Evolutionary conservation across 1,140 invertebrate species (phyloP).

Genomic region (Cydia fagiglandana): DNA sequence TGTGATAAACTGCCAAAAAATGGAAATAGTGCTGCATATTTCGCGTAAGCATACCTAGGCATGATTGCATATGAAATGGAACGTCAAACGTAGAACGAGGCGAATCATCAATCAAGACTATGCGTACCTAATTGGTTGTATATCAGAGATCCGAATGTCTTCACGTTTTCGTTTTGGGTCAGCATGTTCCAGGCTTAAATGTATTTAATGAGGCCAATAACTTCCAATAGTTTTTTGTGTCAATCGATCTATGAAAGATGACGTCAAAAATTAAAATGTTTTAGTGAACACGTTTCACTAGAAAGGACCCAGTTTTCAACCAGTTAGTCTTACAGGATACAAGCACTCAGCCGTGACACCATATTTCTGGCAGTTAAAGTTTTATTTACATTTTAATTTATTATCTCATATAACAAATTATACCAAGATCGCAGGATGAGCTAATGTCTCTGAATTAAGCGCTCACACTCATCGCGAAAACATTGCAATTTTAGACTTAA

Average conservation of each 20-base stretch:
- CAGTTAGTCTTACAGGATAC: background rate
- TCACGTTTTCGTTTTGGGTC: background rate
- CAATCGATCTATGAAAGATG: background rate
- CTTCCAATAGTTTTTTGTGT: background rate
- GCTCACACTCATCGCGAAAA: background rate
- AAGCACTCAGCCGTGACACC: background rate
- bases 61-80: background rate
- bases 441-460: slow-evolving; percentile 1
- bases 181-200: background rate
- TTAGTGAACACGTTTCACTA: background rate
- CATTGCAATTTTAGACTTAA: background rate
- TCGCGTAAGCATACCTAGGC: no score
- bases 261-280: background rate
- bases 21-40: no score
- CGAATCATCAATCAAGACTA: background rate
- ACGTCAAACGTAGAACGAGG: background rate
- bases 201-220: background rate
- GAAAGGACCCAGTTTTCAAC: background rate
- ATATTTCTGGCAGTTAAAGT: background rate
- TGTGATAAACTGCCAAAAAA: no score
- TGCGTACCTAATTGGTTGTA: background rate
- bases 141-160: background rate
- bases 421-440: background rate
- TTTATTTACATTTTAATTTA: background rate
- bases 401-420: background rate